Evolutionary conservation across 2,113 vertebrate genomes (phyloP), one percentile per base, ranked within the genome.

Genomic region (Erpornis zantholeuca): DNA sequence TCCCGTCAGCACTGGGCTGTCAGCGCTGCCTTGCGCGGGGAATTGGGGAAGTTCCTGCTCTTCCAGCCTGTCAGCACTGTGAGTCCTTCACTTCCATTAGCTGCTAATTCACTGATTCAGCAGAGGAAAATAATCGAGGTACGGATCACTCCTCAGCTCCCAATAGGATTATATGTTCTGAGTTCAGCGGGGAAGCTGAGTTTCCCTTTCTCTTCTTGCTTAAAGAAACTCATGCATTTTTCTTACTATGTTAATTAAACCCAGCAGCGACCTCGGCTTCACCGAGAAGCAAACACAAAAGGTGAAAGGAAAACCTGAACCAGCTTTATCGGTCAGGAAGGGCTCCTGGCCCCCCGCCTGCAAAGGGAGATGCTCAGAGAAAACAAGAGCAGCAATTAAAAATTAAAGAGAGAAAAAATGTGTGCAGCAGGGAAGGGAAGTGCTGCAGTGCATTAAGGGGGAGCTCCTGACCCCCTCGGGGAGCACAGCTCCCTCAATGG

Each of bases 351-450:
- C 52, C 38, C 63, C 50, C 29, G 35, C 68, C 92, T 93, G 91
- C 85, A 82, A 54, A 47, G 57, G 33, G 78, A 95, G 81, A 80
- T 35, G 84, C 68, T 44, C 66, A 33, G 92, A 80, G 90, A 93
- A 92, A 96, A 94, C 44, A 35, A 65, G 60, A 87, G 90, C 70
- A 38, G 94, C 80, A 63, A 90, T 94, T 76, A 84, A 90, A 91
- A 94, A 84, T 84, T 93, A 68, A 93, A 65, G 69, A 82, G 80
- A 28, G 38, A 68, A 38, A 47, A 27, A 79, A 86, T 36, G 90
- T 5, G 82, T 3, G 23, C 27, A 17, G 88, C 76, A 52, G 69
- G 29, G 57, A 11, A 35, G 12, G 0, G 15, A 52, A 76, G 3
- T n/a, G 90, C 71, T 63, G 92, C 63, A 6, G 63, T 2, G 66